Percentiles rank a stretch among this genome's conserved stretches.
These are phyloP conservation scores for Acyrthosiphon pisum DNA, from an alignment of 1,140 invertebrate species.

Conservation along the genomic window DNA sequence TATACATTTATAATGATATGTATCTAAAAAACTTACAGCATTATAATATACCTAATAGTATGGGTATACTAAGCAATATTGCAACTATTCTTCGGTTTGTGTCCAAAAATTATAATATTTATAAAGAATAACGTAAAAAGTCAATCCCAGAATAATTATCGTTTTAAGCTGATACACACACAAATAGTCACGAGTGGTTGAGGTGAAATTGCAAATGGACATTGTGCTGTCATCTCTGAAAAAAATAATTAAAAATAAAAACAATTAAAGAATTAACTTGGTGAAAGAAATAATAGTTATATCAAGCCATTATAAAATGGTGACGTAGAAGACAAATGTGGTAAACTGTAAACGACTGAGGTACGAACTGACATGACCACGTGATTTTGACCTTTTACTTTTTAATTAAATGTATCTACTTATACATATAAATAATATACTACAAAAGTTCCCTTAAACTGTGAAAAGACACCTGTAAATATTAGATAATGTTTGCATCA, in stretches of 20 bases:
- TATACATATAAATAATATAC: neutral
- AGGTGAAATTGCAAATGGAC: neutral
- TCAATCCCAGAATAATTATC: no score
- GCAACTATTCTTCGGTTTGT: neutral
- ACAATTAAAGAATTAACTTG: no score
- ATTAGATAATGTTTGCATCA: no score
- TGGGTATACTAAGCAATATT: neutral
- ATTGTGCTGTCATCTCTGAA: neutral
- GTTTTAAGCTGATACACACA: neutral
- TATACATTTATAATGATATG: no score
- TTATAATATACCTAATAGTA: neutral
- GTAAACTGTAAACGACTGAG: neutral
- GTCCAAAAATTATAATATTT: no score
- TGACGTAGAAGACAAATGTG: neutral
- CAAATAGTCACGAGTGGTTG: neutral
- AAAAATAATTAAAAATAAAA: neutral
- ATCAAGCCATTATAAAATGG: neutral
- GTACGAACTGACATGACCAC: neutral
- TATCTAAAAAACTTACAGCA: neutral
- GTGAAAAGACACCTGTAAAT: no score
- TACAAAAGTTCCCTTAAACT: no score
- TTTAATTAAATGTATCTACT: neutral
- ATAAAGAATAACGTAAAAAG: no score
- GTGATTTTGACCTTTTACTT: neutral
- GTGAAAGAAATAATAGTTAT: neutral